Base-by-base conservation (phyloP, 30 jellyfish, hydroid and myxozoan genomes). In the Haliclystus octoradiatus region DNA sequence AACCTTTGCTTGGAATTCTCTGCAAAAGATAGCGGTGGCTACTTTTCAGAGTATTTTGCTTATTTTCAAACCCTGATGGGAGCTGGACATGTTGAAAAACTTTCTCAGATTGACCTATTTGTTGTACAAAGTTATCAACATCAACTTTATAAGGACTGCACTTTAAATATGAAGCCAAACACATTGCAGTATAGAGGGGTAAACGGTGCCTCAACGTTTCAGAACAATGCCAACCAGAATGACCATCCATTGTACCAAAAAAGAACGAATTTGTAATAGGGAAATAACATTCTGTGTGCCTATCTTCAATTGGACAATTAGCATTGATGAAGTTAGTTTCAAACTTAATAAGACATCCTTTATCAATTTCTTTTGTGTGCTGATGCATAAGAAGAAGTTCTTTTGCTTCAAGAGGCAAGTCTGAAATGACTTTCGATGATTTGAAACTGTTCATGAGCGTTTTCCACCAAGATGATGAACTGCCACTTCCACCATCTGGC, bases 221-320 rank as follows among this genome's bases (percentile, higher is more conserved):
- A 1, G 99, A 83, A 72, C 99, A 91, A 62, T 91, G 95, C 79
- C 93, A 91, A 25, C 99, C 99, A 78, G 95, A 75, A 62, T 91
- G 99, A 0, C 99, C 99, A 78, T 91, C 99, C 77, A 82, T 82
- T 29, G 81, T 72, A 0, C 95, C 99, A 64, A 91, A 91, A 72
- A 91, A 63, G 28, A 40, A 62, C 7, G 88, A 51, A 34, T 78
- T 74, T 5, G 77, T 70, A 13, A 69, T 0, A 2, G 72, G 62
- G 31, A 91, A 75, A 15, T 31, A 50, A 63, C 95, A 91, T 80
- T 91, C 99, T 27, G 93, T 31, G 50, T 91, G 95, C 3, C 99
- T 84, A 47, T 91, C 99, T 66, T 91, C 99, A 30, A 91, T 91
- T 3, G 99, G 99, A 29, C 51, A 15, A 49, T 91, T 91, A 0